Base-by-base conservation (phyloP, 2,888 invertebrate species). In the Apeira syringaria region DNA sequence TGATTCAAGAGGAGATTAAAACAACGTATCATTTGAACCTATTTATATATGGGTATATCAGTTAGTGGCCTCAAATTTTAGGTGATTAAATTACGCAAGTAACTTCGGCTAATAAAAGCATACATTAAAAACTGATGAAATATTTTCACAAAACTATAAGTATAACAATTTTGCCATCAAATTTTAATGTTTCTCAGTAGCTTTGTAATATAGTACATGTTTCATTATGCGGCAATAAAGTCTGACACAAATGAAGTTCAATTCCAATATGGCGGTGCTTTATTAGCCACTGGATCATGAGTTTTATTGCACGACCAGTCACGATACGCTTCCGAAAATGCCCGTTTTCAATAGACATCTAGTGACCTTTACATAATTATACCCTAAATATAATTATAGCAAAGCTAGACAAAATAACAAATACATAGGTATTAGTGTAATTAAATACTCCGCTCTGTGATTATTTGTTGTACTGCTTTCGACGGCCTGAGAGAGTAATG, bases 321-420 rank as follows among this genome's bases (percentile, higher is more conserved):
- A 84, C 82, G 83, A 80, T 63, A 67, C 71, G 72, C 71, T 74
- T 72, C 75, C 65, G 70, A 76, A 75, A 66, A 67, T 60, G 48
- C 49, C 40, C 38, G 40, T 36, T 34, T 40, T 40, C 42, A 47
- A 38, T 38, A 45, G 25, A 36, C 40, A 50, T 42, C 22, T 24
- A 36, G 41, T 57, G 56, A 61, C 48, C 52, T 59, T 53, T 52
- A 38, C 34, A 39, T 61, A 70, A 77, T 78, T 74, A 74, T 61
- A 68, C 59, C 65, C 59, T 66, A 65, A 73, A 38, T 32, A 39
- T 61, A 70, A 77, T 78, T 74, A 74, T 61, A 68, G 59, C 65
- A 59, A 66, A 65, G 74, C 68, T 72, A 71, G 68, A 68, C 58
- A 66, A 69, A 35, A 39, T 36, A 39, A 71, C 59, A 68, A 65